Conservation (phyloP, 2,797 vertebrate genomes). For the Ctenochaetus hawaiiensis region DNA sequence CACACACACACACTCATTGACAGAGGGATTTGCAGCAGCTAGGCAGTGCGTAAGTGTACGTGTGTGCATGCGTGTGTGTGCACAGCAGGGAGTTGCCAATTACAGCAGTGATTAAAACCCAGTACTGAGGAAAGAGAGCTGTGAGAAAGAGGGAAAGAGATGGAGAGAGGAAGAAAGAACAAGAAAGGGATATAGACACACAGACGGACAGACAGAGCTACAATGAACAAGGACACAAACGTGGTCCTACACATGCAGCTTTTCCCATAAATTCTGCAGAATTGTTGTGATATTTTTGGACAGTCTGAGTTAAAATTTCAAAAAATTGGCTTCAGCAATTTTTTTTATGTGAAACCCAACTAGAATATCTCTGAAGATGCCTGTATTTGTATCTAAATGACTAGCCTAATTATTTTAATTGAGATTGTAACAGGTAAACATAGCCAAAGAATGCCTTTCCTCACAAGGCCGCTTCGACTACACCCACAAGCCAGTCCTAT, state of each 20-base stretch:
- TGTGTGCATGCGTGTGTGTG: constrained; percentile 54
- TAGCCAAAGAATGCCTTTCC: constrained; percentile 37
- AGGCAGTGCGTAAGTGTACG: constrained; percentile 42
- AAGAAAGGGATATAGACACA: constrained; percentile 44
- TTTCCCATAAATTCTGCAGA: constrained; percentile 51
- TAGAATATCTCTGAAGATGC: constrained; percentile 38
- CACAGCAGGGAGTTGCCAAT: constrained; percentile 89
- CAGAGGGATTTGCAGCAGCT: constrained; percentile 76
- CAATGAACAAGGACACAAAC: constrained; percentile 63
- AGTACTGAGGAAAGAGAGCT: constrained; percentile 80
- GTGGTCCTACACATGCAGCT: constrained; percentile 41
- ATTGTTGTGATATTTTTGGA: constrained; percentile 52
- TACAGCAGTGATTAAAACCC: constrained; percentile 90
- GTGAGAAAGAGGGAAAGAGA: constrained; percentile 49
- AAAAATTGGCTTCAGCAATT: constrained; percentile 54
- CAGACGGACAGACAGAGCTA: constrained; percentile 48
- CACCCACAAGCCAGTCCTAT: constrained; percentile 14
- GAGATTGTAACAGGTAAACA: constrained; percentile 57
- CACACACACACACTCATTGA: constrained; percentile 61
- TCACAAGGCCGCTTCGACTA: constrained; percentile 25
- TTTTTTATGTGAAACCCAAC: constrained; percentile 24
- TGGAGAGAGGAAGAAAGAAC: constrained; percentile 47
- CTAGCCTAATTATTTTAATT: constrained; percentile 52
- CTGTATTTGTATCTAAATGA: constrained; percentile 51
- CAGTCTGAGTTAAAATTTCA: constrained; percentile 42